Evolutionary conservation across 2,113 vertebrate genomes (phyloP).

Genomic region (Eurypyga helias): DNA sequence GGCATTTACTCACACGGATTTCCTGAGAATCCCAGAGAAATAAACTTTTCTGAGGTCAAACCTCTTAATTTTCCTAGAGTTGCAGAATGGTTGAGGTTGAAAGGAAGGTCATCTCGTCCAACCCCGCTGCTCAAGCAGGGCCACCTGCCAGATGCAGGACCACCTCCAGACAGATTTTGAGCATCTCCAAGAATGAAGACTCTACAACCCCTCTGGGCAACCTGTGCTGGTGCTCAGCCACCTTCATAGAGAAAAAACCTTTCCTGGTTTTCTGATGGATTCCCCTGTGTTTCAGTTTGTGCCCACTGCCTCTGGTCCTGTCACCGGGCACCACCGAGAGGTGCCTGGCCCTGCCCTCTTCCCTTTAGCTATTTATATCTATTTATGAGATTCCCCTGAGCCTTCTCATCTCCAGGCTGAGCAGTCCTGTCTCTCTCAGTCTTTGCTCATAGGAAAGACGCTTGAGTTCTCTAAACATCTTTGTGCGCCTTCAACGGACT

Average conservation of each 20-base stretch:
- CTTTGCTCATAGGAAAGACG: not conserved
- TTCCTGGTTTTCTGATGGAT: not conserved
- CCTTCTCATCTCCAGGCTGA: not conserved
- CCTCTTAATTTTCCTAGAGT: not conserved
- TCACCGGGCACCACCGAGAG: not conserved
- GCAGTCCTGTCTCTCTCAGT: not conserved
- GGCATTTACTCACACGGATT: not conserved
- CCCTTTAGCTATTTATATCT: not conserved
- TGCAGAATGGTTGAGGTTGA: not conserved
- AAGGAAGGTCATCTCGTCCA: not conserved
- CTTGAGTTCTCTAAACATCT: not conserved
- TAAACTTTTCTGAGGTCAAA: not conserved
- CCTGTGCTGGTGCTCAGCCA: not conserved
- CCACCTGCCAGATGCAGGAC: rapidly evolving
- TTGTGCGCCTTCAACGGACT: rapidly evolving
- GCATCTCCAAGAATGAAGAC: not conserved
- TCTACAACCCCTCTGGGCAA: not conserved
- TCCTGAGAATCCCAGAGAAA: not conserved
- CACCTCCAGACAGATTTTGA: not conserved
- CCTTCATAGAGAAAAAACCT: not conserved
- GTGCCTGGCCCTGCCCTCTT: not conserved
- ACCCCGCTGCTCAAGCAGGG: not conserved
- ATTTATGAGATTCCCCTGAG: not conserved
- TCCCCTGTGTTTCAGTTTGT: not conserved
- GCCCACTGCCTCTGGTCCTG: not conserved